Conservation (phyloP, 2,888 invertebrate genomes). For the Eledone cirrhosa region DNA sequence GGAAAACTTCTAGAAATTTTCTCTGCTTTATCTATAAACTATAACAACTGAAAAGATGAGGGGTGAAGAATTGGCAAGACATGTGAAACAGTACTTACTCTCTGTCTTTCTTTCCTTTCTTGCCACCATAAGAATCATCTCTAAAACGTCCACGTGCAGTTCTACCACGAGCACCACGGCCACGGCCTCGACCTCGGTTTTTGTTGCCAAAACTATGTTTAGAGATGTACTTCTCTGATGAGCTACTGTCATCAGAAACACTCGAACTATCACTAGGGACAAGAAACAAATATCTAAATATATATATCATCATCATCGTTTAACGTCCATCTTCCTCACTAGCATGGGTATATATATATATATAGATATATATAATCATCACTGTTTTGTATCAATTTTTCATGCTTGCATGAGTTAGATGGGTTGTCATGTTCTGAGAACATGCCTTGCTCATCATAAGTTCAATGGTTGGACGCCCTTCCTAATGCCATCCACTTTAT, state of each 20-base stretch:
- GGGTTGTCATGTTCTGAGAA: no score
- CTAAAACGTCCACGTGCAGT: slow-evolving; percentile 6
- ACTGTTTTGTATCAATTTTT: no score
- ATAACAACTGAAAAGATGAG: neutral
- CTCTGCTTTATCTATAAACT: no score
- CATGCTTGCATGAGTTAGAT: no score
- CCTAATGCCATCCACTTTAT: no score
- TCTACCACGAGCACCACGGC: slow-evolving; percentile 27
- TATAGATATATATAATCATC: no score
- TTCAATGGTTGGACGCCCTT: no score
- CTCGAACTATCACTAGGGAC: slow-evolving; percentile 25
- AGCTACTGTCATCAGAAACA: slow-evolving; percentile 14
- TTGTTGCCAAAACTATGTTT: neutral
- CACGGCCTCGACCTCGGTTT: slow-evolving; percentile 31
- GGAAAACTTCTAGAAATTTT: no score
- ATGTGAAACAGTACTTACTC: slow-evolving; percentile 30
- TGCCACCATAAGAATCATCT: slow-evolving; percentile 18
- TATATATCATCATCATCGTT: neutral
- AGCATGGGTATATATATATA: no score
- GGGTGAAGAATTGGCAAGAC: no score
- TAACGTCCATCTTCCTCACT: no score
- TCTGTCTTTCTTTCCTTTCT: slow-evolving; percentile 34
- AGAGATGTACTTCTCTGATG: neutral
- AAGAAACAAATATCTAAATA: neutral
- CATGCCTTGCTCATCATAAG: no score